Base-by-base conservation (phyloP, 2,797 vertebrate genomes). In the Myotis findleyi region DNA sequence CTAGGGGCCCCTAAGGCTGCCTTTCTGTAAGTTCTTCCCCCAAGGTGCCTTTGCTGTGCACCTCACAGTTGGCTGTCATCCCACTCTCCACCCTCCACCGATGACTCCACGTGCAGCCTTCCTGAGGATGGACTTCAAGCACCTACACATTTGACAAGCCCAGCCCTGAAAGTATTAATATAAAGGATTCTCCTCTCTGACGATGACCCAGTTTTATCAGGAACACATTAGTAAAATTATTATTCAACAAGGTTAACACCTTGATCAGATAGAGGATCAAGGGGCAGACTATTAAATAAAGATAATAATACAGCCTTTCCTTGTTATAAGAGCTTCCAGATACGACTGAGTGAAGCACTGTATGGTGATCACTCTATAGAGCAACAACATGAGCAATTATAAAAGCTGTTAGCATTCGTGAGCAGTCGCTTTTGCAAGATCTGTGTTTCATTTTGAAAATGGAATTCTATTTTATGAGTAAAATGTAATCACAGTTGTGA, bases 401-500 rank as follows among this genome's bases (percentile, higher is more conserved):
- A 69, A 92, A 76, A 69, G 79, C 49, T 64, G 55, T 77, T 75
- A 72, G 69, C 21, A 49, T 68, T 76, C 49, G 14, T 49, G 36
- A 88, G 64, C 12, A 55, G 25, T 55, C 25, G 12, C 21, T 7
- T 59, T 47, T 68, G 33, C 20, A 55, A 85, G 51, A 87, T 21
- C 53, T 66, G 14, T 10, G 83, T 62, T 96, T 92, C 66, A 51
- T 87, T 91, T 95, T 91, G 51, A 77, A 96, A 88, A 77, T 13
- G 18, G 59, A 92, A 94, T 94, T 92, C 57, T 27, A 44, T 76
- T 89, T 89, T 85, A 55, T 85, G 49, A 21, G n/a, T 18, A 76
- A 88, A 83, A 23, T 75, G 79, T 83, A 93, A 90, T 71, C 10
- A 1, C 87, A 83, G 44, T 77, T 94, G 68, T 87, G 68, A 87